Conservation (phyloP, 92 coral and sea anemone species). For the Palythoa grandis region DNA sequence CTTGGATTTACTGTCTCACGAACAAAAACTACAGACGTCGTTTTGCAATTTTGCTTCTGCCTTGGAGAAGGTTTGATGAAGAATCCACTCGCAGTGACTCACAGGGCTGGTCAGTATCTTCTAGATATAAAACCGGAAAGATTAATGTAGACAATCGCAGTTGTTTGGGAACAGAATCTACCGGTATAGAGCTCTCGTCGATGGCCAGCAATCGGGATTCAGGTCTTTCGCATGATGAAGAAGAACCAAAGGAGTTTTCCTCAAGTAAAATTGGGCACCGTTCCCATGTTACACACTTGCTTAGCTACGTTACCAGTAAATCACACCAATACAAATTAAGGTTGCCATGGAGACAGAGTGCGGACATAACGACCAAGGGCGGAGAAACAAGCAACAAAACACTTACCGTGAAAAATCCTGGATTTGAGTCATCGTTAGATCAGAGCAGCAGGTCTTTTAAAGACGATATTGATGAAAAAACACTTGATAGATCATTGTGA, state of each 20-base stretch:
- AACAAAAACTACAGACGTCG: constrained; percentile 71
- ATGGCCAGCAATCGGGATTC: constrained; percentile 22
- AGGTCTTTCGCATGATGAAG: constrained; percentile 4
- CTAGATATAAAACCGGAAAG: background rate
- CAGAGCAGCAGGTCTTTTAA: background rate
- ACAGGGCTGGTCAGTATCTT: constrained; percentile 3
- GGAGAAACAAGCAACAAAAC: background rate
- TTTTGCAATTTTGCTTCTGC: constrained; percentile 40
- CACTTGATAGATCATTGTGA: background rate
- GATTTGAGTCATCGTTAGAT: background rate
- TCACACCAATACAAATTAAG: background rate
- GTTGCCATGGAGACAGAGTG: constrained; percentile 38
- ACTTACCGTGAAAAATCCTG: constrained; percentile 5
- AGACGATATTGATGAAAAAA: background rate
- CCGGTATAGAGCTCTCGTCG: constrained; percentile 15
- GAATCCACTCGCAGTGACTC: constrained; percentile 32
- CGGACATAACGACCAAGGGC: constrained; percentile 17
- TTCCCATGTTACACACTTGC: background rate
- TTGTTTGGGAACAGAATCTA: constrained; percentile 9
- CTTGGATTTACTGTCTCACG: constrained; percentile 83
- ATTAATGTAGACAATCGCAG: background rate
- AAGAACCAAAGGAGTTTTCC: background rate
- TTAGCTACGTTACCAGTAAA: background rate
- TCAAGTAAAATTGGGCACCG: background rate
- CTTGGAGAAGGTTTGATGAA: constrained; percentile 44